Percentiles rank a stretch among this genome's conserved stretches.
Conservation (phyloP, 1,140 invertebrate species). For the Magallana angulata region DNA sequence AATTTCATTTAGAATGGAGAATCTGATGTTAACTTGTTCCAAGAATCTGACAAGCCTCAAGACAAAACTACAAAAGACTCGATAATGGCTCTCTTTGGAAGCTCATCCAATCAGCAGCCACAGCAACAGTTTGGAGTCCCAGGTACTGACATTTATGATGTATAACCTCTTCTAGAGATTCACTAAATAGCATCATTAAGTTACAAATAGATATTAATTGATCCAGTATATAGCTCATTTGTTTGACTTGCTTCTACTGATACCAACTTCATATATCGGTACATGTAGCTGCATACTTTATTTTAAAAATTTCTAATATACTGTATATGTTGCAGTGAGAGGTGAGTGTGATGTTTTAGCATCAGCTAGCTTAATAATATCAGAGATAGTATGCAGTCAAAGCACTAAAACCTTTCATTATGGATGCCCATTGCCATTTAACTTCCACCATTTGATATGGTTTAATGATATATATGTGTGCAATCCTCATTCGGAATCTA, state of each 20-base stretch:
- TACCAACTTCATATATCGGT: neutral
- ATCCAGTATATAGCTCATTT: too few species aligned
- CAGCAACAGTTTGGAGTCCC: conserved; percentile 70
- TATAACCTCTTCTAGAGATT: neutral
- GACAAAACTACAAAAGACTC: conserved; percentile 92
- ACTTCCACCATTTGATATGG: neutral
- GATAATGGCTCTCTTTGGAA: conserved; percentile 93
- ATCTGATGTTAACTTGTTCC: conserved; percentile 91
- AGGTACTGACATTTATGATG: conserved; percentile 50
- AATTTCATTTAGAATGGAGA: conserved; percentile 55
- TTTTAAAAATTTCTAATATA: neutral
- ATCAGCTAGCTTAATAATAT: too few species aligned
- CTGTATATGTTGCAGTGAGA: neutral
- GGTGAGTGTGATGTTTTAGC: neutral
- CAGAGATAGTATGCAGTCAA: neutral
- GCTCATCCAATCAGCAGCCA: conserved; percentile 82
- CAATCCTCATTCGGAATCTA: neutral
- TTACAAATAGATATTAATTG: too few species aligned
- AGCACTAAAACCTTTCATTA: neutral
- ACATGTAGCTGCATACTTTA: too few species aligned
- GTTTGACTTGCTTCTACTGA: too few species aligned
- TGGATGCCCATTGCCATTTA: neutral
- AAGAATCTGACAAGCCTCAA: conserved; percentile 86
- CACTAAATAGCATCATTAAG: neutral
- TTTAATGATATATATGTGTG: neutral